Conservation (phyloP, 1,140 invertebrate genomes). For the Trinorchestia longiramus region DNA sequence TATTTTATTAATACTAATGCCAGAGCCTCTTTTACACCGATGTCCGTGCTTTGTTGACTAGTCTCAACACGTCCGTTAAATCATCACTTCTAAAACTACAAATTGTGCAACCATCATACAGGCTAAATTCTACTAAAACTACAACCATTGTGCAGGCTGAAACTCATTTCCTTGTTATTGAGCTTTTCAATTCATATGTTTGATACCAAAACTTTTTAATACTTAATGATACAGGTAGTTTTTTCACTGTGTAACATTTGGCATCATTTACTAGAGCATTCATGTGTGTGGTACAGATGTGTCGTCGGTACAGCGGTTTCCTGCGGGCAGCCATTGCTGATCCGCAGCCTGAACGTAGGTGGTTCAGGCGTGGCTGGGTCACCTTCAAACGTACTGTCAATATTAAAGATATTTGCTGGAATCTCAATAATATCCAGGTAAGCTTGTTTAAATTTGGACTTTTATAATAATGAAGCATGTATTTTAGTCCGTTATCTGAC, state of each 20-base stretch:
- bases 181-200: too few relatives aligned
- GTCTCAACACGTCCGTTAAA: too few relatives aligned
- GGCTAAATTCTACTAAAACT: too few relatives aligned
- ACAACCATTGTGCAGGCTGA: too few relatives aligned
- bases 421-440: slow-evolving; percentile 94
- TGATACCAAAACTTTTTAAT: too few relatives aligned
- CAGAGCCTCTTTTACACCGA: too few relatives aligned
- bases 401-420: slow-evolving; percentile 99
- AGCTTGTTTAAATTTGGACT: slow-evolving; percentile 60
- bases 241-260: not conserved
- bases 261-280: not conserved
- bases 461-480: not conserved
- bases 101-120: too few relatives aligned
- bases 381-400: slow-evolving; percentile 97
- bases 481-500: not conserved
- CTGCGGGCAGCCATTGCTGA: slow-evolving; percentile 96
- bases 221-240: not conserved
- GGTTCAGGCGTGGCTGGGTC: slow-evolving; percentile 97
- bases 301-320: slow-evolving; percentile 94
- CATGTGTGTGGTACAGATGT: slow-evolving; percentile 78
- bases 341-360: slow-evolving; percentile 93
- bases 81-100: too few relatives aligned
- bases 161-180: too few relatives aligned
- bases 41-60: too few relatives aligned
- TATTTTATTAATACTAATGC: too few relatives aligned